Base-by-base conservation (phyloP, 2,797 vertebrate species). In the Lepus oiostolus region DNA sequence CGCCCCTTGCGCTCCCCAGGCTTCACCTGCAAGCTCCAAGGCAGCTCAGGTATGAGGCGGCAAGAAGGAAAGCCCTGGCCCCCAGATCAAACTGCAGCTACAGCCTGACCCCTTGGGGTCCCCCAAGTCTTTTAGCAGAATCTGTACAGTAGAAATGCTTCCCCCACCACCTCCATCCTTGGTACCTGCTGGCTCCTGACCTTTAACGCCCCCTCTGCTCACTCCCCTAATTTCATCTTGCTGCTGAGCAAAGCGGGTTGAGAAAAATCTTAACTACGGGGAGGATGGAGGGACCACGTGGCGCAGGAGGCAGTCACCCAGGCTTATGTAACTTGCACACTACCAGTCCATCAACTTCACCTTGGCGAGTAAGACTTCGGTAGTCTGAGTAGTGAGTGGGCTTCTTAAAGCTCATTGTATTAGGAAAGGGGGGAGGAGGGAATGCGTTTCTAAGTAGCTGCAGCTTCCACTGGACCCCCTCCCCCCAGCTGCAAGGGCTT, bases 371-470 rank as follows among this genome's bases (percentile, higher is more conserved):
- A 96, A 95, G 97, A n/a, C 85, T 62, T 96, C 3, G 81, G 93
- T 94, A 90, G 88, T 94, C 92, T 76, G 92, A 95, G 80, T 22
- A 79, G 94, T 82, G 87, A 92, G 84, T 93, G 72, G 71, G 94
- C 42, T 93, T 96, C 90, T 96, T 84, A 95, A 81, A 67, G 95
- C 95, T 96, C 94, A 97, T 75, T 95, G 70, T 91, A 84, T 95
- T 84, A 70, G 63, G 71, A 84, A 67, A 90, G 90, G 80, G 13
- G 50, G 65, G 30, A 24, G 32, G 58, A 30, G 2, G 26, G 65
- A 60, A 14, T 0, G 35, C 42, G 50, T 80, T 86, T 80, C 83
- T 63, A 72, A 85, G 94, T 70, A 86, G 95, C 93, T 68, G 32
- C 47, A 30, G 76, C 38, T 74, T 88, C 62, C 12, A 12, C 81